phyloP scores from a whole-genome alignment of 2,888 invertebrate species.

The Rhodophaea formosa region DNA sequence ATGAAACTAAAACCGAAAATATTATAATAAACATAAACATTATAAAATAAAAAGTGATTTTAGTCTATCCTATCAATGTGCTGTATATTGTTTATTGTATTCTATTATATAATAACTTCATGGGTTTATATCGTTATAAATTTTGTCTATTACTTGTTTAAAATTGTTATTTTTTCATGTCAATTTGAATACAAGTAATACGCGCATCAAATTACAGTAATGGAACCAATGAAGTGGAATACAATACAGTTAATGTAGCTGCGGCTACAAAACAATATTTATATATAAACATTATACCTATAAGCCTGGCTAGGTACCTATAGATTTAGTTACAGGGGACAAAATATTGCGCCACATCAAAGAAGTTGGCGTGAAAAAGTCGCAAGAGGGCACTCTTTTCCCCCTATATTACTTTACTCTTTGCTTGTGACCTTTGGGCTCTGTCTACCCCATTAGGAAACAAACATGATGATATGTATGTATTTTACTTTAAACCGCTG shows the following conservation, averaged over 20 bases:
- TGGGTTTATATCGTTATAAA: neutral
- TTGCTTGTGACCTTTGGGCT: too few relatives aligned
- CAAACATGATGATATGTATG: too few relatives aligned
- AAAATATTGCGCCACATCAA: neutral
- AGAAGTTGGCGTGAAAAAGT: neutral
- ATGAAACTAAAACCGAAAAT: conserved; percentile 10
- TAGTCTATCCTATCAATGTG: too few relatives aligned
- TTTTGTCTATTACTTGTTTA: neutral
- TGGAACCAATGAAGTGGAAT: neutral
- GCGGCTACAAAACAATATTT: neutral
- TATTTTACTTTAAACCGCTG: too few relatives aligned
- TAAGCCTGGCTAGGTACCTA: neutral
- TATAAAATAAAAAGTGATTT: conserved; percentile 6
- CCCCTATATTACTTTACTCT: conserved; percentile 1
- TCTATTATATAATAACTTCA: neutral
- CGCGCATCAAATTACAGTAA: neutral
- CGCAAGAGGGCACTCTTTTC: neutral
- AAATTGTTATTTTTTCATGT: neutral
- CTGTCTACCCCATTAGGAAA: too few relatives aligned
- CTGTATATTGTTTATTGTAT: neutral
- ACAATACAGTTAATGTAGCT: neutral
- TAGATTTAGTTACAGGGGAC: neutral
- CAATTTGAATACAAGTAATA: neutral
- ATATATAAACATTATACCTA: neutral
- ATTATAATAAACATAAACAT: conserved; percentile 16